These are phyloP conservation scores for Protobothrops mucrosquamatus DNA, from an alignment of 2,113 vertebrate genomes.

Conservation along the genomic window DNA sequence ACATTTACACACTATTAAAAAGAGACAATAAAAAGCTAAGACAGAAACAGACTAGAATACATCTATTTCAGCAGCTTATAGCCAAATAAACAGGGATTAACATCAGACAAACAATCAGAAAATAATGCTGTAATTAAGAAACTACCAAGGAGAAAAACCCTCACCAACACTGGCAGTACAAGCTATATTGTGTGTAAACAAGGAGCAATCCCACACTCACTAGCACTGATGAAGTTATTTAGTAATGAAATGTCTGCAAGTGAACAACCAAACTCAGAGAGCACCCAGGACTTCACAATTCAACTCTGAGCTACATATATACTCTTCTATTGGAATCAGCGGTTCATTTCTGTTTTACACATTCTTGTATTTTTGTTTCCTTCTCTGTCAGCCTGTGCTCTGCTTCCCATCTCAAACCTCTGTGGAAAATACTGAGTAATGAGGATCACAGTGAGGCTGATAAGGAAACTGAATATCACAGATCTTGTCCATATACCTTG, in stretches of 20 bases:
- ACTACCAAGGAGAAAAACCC: neutral
- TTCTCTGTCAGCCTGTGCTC: neutral
- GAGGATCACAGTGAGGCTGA: neutral
- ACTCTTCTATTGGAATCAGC: neutral
- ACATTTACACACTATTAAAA: neutral
- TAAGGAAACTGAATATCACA: neutral
- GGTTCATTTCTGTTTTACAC: neutral
- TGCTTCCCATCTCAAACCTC: neutral
- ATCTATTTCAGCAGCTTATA: neutral
- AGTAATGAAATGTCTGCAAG: neutral
- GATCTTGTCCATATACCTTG: neutral
- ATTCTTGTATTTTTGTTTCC: neutral
- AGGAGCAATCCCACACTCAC: neutral
- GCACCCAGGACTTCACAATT: too few relatives aligned
- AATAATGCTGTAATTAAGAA: neutral
- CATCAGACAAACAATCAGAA: neutral
- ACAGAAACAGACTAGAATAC: neutral
- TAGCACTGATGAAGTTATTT: neutral
- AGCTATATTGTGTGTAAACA: neutral
- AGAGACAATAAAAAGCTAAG: neutral
- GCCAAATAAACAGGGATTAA: neutral
- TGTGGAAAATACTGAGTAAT: neutral
- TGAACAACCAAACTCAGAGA: neutral
- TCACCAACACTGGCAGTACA: neutral
- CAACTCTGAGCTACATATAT: neutral